Evolutionary conservation across 2,888 invertebrate species (phyloP).

Genomic region (Tiliacea aurago): DNA sequence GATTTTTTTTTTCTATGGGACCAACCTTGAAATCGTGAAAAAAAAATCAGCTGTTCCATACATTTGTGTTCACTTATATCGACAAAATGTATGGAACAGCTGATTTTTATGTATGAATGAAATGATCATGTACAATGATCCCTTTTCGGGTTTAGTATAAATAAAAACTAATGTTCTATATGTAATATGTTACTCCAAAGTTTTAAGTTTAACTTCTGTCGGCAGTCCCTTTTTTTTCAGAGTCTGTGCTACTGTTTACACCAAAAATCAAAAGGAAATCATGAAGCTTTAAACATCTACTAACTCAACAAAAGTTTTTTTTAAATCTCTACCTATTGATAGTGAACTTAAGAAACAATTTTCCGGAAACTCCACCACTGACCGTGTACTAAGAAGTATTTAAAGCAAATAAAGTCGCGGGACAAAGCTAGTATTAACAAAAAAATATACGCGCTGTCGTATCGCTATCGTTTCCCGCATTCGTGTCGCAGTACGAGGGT

Average conservation of each 20-base stretch:
- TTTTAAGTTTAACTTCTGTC: no score
- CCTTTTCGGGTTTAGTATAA: no score
- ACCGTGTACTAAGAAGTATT: rapidly evolving
- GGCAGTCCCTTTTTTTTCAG: background rate
- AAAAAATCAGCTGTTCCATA: no score
- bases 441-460: slow-evolving; percentile 19
- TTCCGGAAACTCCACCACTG: background rate
- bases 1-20: no score
- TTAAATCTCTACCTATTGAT: no score
- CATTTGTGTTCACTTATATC: no score
- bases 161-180: no score
- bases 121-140: no score
- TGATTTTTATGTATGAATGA: no score
- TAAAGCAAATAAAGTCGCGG: background rate
- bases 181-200: no score
- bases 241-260: background rate
- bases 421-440: background rate
- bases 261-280: background rate
- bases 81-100: no score
- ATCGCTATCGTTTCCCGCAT: slow-evolving; percentile 56
- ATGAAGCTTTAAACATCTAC: background rate
- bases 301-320: background rate
- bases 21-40: no score
- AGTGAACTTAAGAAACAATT: background rate
- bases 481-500: slow-evolving; percentile 78